Conservation (phyloP, 1,140 invertebrate genomes). For the Caerostris extrusa region DNA sequence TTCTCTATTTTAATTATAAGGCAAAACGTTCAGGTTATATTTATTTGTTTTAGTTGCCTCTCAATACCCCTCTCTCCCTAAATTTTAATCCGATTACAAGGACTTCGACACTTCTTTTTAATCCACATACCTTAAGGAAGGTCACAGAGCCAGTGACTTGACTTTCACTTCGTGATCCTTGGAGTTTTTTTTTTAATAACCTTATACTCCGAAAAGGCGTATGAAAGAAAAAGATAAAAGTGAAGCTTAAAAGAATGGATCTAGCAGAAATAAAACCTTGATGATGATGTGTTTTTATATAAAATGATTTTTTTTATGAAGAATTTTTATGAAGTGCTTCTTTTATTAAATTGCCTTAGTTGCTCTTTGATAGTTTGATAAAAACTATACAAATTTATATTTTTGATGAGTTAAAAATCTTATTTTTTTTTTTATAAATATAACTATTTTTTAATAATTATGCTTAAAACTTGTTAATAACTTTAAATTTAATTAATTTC, state of each 20-base stretch:
- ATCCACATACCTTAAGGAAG: slow-evolving; percentile 25
- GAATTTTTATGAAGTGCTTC: neutral
- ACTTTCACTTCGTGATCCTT: slow-evolving; percentile 34
- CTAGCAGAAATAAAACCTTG: neutral
- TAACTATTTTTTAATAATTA: too few relatives aligned
- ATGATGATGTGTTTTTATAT: neutral
- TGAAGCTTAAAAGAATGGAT: slow-evolving; percentile 9
- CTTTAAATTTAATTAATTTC: too few relatives aligned
- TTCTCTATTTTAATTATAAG: slow-evolving; percentile 56
- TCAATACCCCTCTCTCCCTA: slow-evolving; percentile 10
- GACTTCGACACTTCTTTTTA: slow-evolving; percentile 63
- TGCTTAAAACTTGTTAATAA: too few relatives aligned
- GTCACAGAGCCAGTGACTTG: slow-evolving; percentile 35
- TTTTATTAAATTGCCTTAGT: too few relatives aligned
- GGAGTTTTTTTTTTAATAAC: slow-evolving; percentile 43
- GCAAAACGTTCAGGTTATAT: slow-evolving; percentile 28
- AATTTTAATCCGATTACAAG: slow-evolving; percentile 64
- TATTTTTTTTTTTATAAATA: too few relatives aligned
- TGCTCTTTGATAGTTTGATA: too few relatives aligned
- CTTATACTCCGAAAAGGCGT: slow-evolving; percentile 20
- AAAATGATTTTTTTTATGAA: neutral
- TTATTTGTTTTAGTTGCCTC: slow-evolving; percentile 42
- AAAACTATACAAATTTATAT: too few relatives aligned
- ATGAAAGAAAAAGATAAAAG: slow-evolving; percentile 22
- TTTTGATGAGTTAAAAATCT: too few relatives aligned